Evolutionary conservation across 2,797 vertebrate genomes (phyloP).

Genomic region (Harpagifer antarcticus): DNA sequence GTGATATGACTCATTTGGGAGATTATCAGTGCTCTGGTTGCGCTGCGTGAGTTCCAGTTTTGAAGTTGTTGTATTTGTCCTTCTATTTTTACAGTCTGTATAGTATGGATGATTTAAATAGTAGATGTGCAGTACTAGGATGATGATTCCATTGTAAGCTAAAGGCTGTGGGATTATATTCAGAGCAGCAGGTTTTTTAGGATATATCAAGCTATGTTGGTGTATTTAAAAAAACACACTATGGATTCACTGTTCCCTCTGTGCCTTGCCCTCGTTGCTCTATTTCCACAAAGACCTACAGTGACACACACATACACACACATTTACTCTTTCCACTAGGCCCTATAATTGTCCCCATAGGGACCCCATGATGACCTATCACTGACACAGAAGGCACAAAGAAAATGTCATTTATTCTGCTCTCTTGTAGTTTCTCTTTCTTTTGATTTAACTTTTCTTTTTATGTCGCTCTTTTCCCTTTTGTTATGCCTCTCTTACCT

Average conservation of each 20-base stretch:
- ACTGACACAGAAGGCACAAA: conserved; percentile 52
- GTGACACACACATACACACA: conserved; percentile 36
- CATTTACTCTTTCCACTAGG: conserved; percentile 47
- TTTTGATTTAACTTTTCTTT: conserved; percentile 63
- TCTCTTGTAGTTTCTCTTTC: conserved; percentile 50
- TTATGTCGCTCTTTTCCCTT: conserved; percentile 44
- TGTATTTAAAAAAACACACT: conserved; percentile 36
- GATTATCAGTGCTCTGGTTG: background rate
- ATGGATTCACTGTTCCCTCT: conserved; percentile 10
- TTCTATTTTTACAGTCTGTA: background rate
- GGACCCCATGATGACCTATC: conserved; percentile 71
- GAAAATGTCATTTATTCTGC: conserved; percentile 65
- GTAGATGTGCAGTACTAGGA: background rate
- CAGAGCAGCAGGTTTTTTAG: conserved; percentile 27
- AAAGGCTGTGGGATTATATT: conserved; percentile 39
- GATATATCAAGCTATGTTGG: conserved; percentile 27
- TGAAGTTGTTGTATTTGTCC: background rate
- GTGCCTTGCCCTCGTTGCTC: conserved; percentile 26
- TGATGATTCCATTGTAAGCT: background rate
- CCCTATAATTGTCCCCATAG: conserved; percentile 77
- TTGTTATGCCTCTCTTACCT: conserved; percentile 37
- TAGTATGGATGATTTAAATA: background rate
- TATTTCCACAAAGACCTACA: conserved; percentile 36
- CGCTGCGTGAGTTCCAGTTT: background rate
- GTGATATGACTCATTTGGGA: background rate